Conservation (phyloP, 2,797 vertebrate genomes). For the Tolypeutes matacus region DNA sequence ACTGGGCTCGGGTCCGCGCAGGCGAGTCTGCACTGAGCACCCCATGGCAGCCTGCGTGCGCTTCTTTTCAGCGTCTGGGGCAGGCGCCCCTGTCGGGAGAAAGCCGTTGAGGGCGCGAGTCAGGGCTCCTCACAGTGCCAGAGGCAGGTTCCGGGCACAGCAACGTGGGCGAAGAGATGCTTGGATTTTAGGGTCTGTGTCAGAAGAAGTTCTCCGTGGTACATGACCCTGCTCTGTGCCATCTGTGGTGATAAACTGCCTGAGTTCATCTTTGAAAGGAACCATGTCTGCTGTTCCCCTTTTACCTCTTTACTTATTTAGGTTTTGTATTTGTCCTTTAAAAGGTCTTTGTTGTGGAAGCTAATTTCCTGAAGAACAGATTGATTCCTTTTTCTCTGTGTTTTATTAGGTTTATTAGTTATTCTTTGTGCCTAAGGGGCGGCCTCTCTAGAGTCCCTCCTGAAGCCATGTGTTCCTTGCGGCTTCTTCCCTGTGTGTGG, state of each 20-base stretch:
- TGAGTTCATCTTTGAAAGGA: not conserved
- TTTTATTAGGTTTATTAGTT: not conserved
- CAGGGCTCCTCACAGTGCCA: not conserved
- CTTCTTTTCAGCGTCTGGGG: not conserved
- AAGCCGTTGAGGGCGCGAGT: not conserved
- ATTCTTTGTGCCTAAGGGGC: not conserved
- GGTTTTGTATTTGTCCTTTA: not conserved
- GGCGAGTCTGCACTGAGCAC: not conserved
- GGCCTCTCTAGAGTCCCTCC: not conserved
- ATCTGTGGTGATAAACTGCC: not conserved
- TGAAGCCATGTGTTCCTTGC: not conserved
- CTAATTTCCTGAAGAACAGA: not conserved
- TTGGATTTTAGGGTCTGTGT: not conserved
- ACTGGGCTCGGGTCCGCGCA: not conserved
- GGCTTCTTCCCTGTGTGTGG: not conserved
- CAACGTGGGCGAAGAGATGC: not conserved
- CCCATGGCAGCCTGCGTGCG: not conserved
- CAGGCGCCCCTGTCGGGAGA: not conserved
- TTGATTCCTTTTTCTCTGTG: not conserved
- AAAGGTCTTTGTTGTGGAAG: not conserved
- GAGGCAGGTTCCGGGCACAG: not conserved
- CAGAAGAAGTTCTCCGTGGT: not conserved
- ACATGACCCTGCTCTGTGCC: not conserved
- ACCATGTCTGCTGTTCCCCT: not conserved
- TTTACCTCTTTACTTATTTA: not conserved